Base-by-base conservation (phyloP, 1,140 invertebrate species). In the Anthonomus grandis region DNA sequence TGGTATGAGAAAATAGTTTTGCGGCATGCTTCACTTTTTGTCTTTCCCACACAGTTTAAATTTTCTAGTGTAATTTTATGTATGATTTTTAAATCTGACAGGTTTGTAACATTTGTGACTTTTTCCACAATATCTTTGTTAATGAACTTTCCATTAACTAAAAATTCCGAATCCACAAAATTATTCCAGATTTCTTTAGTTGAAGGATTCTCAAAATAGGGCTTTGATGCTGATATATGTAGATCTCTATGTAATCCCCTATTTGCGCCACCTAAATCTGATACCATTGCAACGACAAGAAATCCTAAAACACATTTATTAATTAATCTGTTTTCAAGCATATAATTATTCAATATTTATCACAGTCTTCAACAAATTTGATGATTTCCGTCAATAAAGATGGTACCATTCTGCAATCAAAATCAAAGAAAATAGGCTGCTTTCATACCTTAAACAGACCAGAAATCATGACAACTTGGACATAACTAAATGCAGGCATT, bases 21-120 rank as follows among this genome's bases (percentile, higher is more conserved):
- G 50, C 27, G 10, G 50, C 50, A 2, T 22, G 44, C 19, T 52
- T 52, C 22, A 52, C 50, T 44, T 23, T 52, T 22, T 52, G 50
- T 18, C 50, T 39, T 4, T 45, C 36, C 36, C 24, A 22, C 9
- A 24, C 41, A 10, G 22, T 52, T 42, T 2, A 52, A n/a, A n/a
- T n/a, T n/a, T n/a, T n/a, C n/a, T n/a, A n/a, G n/a, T n/a, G n/a
- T n/a, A n/a, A n/a, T n/a, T 31, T 31, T 31, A n/a, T 31, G 27
- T 31, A n/a, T 31, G 27, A 31, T 31, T 31, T 31, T 31, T 31
- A 31, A 31, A 31, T 31, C 27, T 31, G 27, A 31, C 6, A 31
- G n/a, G 27, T 31, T 31, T 6, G 27, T 8, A 31, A 31, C 27
- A n/a, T 31, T 31, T 31, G n/a, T 31, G 6, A 31, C 27, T n/a